Evolutionary conservation across 2,888 invertebrate species (phyloP).

Genomic region (Drosophila neutralis): DNA sequence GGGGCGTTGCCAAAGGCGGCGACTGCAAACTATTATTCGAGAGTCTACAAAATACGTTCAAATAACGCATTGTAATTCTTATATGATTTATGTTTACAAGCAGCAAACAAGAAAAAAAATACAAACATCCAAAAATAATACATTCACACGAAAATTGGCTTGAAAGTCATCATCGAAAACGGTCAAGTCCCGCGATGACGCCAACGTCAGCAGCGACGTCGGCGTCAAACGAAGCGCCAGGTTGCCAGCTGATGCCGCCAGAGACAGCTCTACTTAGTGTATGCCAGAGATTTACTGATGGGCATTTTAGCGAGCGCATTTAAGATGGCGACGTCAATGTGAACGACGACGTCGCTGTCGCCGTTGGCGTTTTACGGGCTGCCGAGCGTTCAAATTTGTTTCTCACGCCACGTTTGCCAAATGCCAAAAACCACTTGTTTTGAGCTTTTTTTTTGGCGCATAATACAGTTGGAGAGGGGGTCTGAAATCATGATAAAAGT

Average conservation of each 20-base stretch:
- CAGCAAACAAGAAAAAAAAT: slow-evolving; percentile 30
- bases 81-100: slow-evolving; percentile 60
- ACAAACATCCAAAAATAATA: slow-evolving; percentile 12
- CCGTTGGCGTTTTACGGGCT: slow-evolving; percentile 10
- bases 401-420: slow-evolving; percentile 55
- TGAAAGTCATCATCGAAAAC: slow-evolving; percentile 36
- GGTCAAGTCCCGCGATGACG: slow-evolving; percentile 35
- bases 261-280: slow-evolving; percentile 10
- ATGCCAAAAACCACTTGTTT: slow-evolving; percentile 58
- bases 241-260: slow-evolving; percentile 33
- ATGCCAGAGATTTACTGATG: slow-evolving; percentile 22
- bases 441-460: slow-evolving; percentile 31
- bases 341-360: slow-evolving; percentile 1
- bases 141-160: slow-evolving; percentile 43
- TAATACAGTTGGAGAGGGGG: slow-evolving; percentile 1
- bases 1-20: not conserved
- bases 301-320: slow-evolving; percentile 5
- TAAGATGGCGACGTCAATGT: slow-evolving; percentile 19
- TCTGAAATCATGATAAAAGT: slow-evolving; percentile 31
- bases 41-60: slow-evolving; percentile 3
- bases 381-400: slow-evolving; percentile 49
- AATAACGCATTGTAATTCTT: slow-evolving; percentile 39
- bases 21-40: slow-evolving; percentile 32
- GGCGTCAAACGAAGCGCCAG: slow-evolving; percentile 6
- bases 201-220: not conserved